phyloP scores from a whole-genome alignment of 2,888 invertebrate species.

The Papilio demoleus region DNA sequence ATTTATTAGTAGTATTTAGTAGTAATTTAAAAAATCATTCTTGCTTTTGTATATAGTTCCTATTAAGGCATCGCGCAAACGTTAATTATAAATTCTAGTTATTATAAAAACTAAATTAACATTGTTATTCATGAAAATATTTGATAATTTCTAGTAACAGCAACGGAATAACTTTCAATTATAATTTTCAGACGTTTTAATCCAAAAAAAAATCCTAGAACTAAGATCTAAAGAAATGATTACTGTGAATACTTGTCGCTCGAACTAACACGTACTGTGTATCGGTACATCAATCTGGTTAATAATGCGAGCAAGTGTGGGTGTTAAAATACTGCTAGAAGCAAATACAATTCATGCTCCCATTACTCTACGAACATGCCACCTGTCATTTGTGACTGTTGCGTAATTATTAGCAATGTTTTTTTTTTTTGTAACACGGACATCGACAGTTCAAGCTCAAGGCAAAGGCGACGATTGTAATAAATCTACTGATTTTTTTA shows the following conservation, averaged over 20 bases:
- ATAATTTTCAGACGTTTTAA: neutral
- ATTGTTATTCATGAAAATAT: neutral
- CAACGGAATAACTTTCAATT: neutral
- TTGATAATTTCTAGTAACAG: neutral
- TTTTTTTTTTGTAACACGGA: conserved; percentile 50
- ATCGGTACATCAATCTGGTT: conserved; percentile 38
- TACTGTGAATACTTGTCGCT: conserved; percentile 11
- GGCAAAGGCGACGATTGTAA: conserved; percentile 48
- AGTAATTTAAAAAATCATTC: too few relatives aligned
- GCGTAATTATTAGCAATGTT: conserved; percentile 54
- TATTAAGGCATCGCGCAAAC: too few relatives aligned
- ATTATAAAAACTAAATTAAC: neutral
- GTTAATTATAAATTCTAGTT: neutral
- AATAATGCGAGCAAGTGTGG: conserved; percentile 36
- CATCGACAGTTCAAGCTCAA: conserved; percentile 66
- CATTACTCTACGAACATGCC: conserved; percentile 45
- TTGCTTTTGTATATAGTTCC: too few relatives aligned
- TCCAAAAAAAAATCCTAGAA: neutral
- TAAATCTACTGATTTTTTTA: conserved; percentile 20
- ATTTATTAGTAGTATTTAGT: neutral
- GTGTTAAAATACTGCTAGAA: conserved; percentile 38
- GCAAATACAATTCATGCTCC: conserved; percentile 28
- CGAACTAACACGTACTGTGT: conserved; percentile 15
- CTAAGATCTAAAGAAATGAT: conserved; percentile 22
- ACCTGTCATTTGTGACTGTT: conserved; percentile 51